phyloP scores from a whole-genome alignment of 2,888 invertebrate species.

The Iselma pallidipennis region DNA sequence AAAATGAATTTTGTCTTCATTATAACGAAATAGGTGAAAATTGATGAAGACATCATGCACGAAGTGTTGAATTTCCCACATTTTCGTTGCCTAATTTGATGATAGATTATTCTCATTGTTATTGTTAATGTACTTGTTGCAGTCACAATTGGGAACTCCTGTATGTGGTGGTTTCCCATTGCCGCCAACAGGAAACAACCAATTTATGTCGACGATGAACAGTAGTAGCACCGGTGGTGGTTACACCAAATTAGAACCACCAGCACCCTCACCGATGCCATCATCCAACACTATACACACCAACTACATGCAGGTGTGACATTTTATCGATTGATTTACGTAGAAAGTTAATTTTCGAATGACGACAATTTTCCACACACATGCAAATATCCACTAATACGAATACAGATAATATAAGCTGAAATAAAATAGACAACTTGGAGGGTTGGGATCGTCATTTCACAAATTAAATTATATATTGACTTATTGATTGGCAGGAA shows the following conservation, averaged over 20 bases:
- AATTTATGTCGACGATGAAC: constrained; percentile 46
- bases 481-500: constrained; percentile 7
- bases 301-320: constrained; percentile 45
- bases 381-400: constrained; percentile 13
- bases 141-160: constrained; percentile 45
- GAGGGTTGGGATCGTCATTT: neutral
- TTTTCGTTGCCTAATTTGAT: neutral
- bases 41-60: too few species aligned
- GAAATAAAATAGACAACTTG: neutral
- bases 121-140: constrained; percentile 29
- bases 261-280: constrained; percentile 31
- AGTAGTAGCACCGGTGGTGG: constrained; percentile 31
- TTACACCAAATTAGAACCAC: constrained; percentile 45
- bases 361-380: constrained; percentile 16
- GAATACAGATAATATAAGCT: neutral
- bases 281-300: constrained; percentile 39
- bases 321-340: constrained; percentile 15
- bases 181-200: constrained; percentile 37
- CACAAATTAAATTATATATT: constrained; percentile 8
- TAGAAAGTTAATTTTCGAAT: constrained; percentile 9
- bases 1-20: too few species aligned
- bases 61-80: too few species aligned
- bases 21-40: too few species aligned
- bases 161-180: constrained; percentile 45
- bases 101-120: neutral